phyloP scores from a whole-genome alignment of 2,797 vertebrate genomes.

The Pipistrellus pygmaeus region DNA sequence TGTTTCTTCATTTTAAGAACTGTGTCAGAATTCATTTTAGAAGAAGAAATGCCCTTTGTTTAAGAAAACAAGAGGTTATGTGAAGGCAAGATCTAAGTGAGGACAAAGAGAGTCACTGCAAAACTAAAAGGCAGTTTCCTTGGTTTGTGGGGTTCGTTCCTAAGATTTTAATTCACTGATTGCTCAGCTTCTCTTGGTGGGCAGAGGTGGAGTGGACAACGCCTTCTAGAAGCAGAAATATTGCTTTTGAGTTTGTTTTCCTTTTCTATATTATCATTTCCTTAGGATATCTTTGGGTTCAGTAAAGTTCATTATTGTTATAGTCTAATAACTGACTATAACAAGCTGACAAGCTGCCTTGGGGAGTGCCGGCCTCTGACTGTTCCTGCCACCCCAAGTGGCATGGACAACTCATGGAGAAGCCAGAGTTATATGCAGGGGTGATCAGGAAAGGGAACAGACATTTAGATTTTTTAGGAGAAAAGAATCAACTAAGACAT shows the following conservation, averaged over 20 bases:
- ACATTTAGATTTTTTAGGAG: not conserved
- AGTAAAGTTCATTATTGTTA: slow-evolving; percentile 41
- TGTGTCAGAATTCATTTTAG: not conserved
- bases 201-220: not conserved
- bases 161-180: not conserved
- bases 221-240: too few relatives aligned
- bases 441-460: not conserved
- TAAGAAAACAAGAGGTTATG: not conserved
- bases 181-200: not conserved
- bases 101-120: not conserved
- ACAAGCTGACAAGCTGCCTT: not conserved
- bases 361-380: not conserved
- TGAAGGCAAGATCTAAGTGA: not conserved
- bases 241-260: slow-evolving; percentile 36
- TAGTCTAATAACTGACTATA: not conserved
- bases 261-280: not conserved
- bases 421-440: not conserved
- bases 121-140: not conserved
- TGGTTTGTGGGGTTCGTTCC: not conserved
- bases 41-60: not conserved
- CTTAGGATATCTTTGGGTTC: slow-evolving; percentile 16
- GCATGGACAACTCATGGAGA: not conserved
- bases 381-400: too few relatives aligned
- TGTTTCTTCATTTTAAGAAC: slow-evolving; percentile 13
- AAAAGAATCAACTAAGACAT: not conserved